Conservation (phyloP, 2,113 vertebrate genomes). For the Oncorhynchus clarkii region DNA sequence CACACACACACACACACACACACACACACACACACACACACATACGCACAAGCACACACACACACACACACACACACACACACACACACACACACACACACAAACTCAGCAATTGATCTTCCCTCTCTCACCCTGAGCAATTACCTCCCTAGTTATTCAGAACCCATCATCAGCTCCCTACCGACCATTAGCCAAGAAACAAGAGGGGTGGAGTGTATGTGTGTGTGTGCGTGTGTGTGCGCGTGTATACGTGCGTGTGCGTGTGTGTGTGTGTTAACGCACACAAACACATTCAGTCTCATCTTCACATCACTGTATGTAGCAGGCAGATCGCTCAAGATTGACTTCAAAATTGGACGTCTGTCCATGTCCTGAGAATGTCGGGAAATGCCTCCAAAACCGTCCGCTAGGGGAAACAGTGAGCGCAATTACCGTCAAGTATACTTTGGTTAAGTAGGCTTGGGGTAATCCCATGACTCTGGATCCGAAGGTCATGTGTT, state of each 20-base stretch:
- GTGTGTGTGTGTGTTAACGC: constrained; percentile 26
- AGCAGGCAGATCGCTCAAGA: constrained; percentile 6
- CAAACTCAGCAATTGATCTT: constrained; percentile 67
- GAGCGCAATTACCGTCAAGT: too few species aligned
- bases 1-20: constrained; percentile 26
- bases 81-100: background rate
- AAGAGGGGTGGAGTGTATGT: constrained; percentile 38
- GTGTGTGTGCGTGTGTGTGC: constrained; percentile 2
- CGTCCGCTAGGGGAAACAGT: too few species aligned
- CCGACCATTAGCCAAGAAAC: constrained; percentile 59
- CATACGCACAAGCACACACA: constrained; percentile 25
- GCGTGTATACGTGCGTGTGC: background rate
- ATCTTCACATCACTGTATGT: constrained; percentile 19
- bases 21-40: constrained; percentile 30
- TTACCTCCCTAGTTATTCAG: constrained; percentile 76
- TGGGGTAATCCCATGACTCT: too few species aligned
- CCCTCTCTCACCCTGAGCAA: constrained; percentile 59
- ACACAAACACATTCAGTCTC: background rate
- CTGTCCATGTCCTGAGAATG: too few species aligned
- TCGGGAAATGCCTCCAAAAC: too few species aligned
- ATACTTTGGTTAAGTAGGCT: too few species aligned
- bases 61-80: background rate
- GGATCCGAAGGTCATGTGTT: too few species aligned
- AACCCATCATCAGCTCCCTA: constrained; percentile 66
- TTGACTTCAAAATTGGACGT: too few species aligned